Evolutionary conservation across 2,888 invertebrate genomes (phyloP).

Genomic region (Clepsis dumicolana): DNA sequence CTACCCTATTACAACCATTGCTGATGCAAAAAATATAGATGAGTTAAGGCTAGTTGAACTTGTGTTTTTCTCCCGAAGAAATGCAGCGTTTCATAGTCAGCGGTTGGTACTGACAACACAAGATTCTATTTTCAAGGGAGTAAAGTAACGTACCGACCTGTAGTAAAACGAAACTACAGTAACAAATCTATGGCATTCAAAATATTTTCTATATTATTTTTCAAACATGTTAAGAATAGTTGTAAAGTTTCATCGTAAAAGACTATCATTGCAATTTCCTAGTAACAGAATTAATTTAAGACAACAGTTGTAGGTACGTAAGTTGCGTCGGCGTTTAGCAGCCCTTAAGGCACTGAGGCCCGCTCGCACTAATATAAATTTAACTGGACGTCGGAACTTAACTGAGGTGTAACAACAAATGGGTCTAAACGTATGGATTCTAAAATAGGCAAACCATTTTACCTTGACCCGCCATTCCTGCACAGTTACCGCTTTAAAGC

Average conservation of each 20-base stretch:
- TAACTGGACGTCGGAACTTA: constrained; percentile 66
- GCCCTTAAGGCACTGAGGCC: constrained; percentile 57
- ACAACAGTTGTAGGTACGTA: constrained; percentile 57
- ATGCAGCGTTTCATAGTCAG: too few species aligned
- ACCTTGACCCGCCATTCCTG: constrained; percentile 54
- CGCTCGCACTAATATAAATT: constrained; percentile 64
- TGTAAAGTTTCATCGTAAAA: constrained; percentile 1
- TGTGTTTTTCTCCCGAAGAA: too few species aligned
- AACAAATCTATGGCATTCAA: not conserved
- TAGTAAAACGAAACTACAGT: too few species aligned
- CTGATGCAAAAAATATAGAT: not conserved
- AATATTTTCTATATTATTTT: not conserved
- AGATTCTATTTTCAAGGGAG: too few species aligned
- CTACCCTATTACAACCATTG: not conserved
- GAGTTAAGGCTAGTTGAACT: not conserved
- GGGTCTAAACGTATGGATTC: constrained; percentile 60
- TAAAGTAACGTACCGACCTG: too few species aligned
- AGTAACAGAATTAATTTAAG: constrained; percentile 60
- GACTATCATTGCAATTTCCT: constrained; percentile 18
- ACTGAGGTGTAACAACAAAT: constrained; percentile 64
- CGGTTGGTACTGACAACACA: too few species aligned
- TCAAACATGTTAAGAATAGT: not conserved
- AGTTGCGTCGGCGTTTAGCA: constrained; percentile 61
- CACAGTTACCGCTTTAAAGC: constrained; percentile 52
- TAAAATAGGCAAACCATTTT: constrained; percentile 54